Percentiles rank a stretch among this genome's conserved stretches.
Conservation (phyloP, 2,797 vertebrate genomes). For the Pangasius mekongensis region DNA sequence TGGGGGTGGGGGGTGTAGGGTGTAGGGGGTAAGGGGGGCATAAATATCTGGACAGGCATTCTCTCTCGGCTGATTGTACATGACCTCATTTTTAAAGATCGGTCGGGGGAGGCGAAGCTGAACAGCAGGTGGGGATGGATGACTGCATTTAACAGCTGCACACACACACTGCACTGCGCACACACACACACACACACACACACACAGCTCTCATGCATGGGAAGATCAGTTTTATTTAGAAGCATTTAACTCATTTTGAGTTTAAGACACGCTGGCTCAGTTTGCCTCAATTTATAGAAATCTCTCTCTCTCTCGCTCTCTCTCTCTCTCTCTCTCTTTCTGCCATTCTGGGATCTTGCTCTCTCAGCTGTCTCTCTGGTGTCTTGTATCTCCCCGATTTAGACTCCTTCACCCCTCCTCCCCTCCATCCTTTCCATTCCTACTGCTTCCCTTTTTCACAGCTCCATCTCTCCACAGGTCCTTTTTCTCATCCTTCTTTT, state of each 20-base stretch:
- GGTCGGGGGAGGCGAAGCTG: background rate
- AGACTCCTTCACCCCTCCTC: slow-evolving; percentile 60
- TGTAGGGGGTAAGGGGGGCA: background rate
- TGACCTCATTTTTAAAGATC: slow-evolving; percentile 71
- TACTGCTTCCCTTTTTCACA: background rate
- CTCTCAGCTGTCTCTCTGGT: slow-evolving; percentile 76
- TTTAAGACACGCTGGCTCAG: background rate
- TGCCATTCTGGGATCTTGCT: slow-evolving; percentile 73
- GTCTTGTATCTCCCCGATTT: slow-evolving; percentile 77
- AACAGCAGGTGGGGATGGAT: slow-evolving; percentile 52
- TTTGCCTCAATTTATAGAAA: background rate
- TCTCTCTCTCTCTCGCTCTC: slow-evolving; percentile 43
- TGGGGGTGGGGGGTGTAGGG: slow-evolving; percentile 13
- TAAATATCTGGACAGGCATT: slow-evolving; percentile 61
- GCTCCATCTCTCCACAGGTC: background rate
- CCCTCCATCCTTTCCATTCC: background rate
- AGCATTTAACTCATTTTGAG: background rate
- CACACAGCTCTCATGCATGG: background rate
- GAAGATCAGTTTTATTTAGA: background rate
- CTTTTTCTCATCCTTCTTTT: background rate
- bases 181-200: slow-evolving; percentile 31
- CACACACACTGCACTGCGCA: slow-evolving; percentile 6
- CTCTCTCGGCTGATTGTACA: slow-evolving; percentile 38
- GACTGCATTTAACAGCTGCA: slow-evolving; percentile 45
- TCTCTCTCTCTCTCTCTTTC: slow-evolving; percentile 61